These are phyloP conservation scores for Cephalopholis sonnerati DNA, from an alignment of 2,113 vertebrate genomes.

Conservation along the genomic window DNA sequence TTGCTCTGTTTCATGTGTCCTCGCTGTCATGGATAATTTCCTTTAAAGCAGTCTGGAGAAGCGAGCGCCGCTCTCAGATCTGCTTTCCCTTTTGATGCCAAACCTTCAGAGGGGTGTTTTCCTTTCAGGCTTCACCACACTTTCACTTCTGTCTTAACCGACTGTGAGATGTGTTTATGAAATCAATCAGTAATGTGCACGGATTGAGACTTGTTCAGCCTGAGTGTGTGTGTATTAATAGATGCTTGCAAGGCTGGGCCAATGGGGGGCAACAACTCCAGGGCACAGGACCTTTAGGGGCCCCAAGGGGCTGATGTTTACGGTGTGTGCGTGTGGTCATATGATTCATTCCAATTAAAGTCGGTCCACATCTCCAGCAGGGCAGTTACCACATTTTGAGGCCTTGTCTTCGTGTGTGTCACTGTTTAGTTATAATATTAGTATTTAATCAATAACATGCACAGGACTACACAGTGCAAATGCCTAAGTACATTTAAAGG, in stretches of 20 bases:
- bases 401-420: not conserved
- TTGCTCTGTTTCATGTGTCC: constrained; percentile 41
- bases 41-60: constrained; percentile 39
- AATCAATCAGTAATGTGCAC: constrained; percentile 3
- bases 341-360: not conserved
- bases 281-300: not conserved
- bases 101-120: constrained; percentile 63
- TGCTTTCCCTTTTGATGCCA: constrained; percentile 57
- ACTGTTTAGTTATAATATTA: not conserved
- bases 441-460: not conserved
- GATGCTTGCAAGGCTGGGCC: not conserved
- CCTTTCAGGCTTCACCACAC: constrained; percentile 51
- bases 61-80: constrained; percentile 59
- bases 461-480: not conserved
- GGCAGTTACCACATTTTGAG: not conserved
- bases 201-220: not conserved
- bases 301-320: not conserved
- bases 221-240: too few species aligned
- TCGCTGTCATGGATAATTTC: constrained; percentile 40
- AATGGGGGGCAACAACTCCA: too few species aligned
- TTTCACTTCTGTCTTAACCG: constrained; percentile 32
- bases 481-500: not conserved
- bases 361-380: not conserved
- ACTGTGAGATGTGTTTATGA: constrained; percentile 3
- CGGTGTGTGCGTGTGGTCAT: not conserved